Evolutionary conservation across 2,797 vertebrate species (phyloP).

Genomic region (Otus scops): DNA sequence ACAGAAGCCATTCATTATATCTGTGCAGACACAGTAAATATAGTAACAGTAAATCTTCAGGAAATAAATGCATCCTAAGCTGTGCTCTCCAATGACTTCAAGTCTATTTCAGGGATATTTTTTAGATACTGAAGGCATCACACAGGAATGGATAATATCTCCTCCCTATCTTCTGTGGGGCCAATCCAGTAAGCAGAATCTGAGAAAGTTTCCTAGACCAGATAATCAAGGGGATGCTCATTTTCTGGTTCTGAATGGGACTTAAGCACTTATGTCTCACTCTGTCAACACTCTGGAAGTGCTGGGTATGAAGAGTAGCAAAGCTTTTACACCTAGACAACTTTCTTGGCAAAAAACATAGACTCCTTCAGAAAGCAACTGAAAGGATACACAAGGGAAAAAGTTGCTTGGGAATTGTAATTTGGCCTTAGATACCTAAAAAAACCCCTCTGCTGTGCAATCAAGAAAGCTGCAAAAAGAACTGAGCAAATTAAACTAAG

Average conservation of each 20-base stretch:
- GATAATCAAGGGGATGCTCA: neutral
- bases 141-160: neutral
- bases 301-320: neutral
- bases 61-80: neutral
- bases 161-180: neutral
- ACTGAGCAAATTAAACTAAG: neutral
- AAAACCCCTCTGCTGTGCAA: neutral
- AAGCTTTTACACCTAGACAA: conserved; percentile 39
- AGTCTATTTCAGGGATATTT: neutral
- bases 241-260: conserved; percentile 2
- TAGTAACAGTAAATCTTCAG: neutral
- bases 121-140: neutral
- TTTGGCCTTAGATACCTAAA: neutral
- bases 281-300: conserved; percentile 18
- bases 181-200: neutral
- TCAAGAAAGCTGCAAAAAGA: neutral
- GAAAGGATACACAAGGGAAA: neutral
- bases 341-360: neutral
- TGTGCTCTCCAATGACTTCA: neutral
- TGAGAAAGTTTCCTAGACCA: neutral
- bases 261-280: neutral
- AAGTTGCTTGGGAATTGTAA: neutral
- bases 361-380: neutral
- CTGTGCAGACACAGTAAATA: neutral
- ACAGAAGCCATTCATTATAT: neutral